A percentile compares a stretch with the other conserved stretches of the same genome.
Conservation (phyloP, 2,797 vertebrate species). For the Cuniculus paca region DNA sequence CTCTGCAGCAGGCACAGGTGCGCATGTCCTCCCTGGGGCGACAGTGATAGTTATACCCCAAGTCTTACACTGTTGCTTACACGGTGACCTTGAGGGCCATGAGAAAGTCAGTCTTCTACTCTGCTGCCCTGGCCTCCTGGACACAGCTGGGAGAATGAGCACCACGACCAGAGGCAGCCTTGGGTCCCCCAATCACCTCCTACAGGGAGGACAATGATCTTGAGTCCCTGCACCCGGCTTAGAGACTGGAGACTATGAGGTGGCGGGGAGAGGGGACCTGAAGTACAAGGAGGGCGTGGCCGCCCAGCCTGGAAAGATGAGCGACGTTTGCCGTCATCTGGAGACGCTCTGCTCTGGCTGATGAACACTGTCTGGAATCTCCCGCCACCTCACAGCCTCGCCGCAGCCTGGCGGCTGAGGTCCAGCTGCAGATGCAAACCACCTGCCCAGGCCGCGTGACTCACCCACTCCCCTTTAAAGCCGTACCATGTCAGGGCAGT, state of each 20-base stretch:
- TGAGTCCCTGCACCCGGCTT: not conserved
- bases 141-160: not conserved
- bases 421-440: constrained; percentile 64
- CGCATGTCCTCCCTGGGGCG: not conserved
- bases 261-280: not conserved
- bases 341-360: not conserved
- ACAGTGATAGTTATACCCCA: not conserved
- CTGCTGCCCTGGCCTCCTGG: not conserved
- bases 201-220: not conserved
- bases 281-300: not conserved
- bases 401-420: constrained; percentile 56
- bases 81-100: not conserved
- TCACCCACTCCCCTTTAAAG: constrained; percentile 78
- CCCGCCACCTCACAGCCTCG: constrained; percentile 43
- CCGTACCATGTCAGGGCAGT: not conserved
- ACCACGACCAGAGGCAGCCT: not conserved
- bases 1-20: not conserved
- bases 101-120: not conserved
- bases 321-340: not conserved
- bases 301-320: constrained; percentile 1
- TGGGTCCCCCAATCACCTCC: not conserved
- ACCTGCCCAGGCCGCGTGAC: constrained; percentile 69
- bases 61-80: not conserved
- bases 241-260: not conserved
- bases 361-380: constrained; percentile 74